phyloP scores from a whole-genome alignment of 1,140 invertebrate species.

The Hylyphantes graminicola region DNA sequence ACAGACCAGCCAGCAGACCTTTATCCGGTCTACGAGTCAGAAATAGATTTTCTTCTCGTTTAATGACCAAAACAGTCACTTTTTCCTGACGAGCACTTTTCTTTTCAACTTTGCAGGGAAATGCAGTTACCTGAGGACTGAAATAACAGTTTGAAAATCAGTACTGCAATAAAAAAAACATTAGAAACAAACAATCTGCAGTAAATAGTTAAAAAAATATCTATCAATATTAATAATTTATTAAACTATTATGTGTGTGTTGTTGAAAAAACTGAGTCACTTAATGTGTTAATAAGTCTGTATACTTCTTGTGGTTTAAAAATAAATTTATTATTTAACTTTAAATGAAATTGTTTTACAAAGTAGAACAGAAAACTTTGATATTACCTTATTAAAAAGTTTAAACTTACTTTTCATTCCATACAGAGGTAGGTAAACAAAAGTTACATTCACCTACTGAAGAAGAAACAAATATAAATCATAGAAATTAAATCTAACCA shows the following conservation, averaged over 20 bases:
- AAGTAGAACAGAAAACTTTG: background rate
- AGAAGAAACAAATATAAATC: background rate
- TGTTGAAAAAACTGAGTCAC: no score
- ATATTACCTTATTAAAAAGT: background rate
- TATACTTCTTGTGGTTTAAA: no score
- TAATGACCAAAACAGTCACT: constrained; percentile 30
- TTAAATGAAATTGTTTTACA: no score
- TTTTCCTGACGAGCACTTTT: constrained; percentile 35
- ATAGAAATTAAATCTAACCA: background rate
- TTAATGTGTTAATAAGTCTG: no score
- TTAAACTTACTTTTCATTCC: constrained; percentile 36
- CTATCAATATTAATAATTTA: no score
- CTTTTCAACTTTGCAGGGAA: constrained; percentile 36
- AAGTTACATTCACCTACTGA: constrained; percentile 13
- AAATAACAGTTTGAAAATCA: background rate
- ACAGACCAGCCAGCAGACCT: constrained; percentile 41
- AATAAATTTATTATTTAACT: no score
- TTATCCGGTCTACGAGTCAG: constrained; percentile 33
- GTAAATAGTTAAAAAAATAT: no score
- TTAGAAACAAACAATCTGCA: no score
- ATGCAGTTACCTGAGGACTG: constrained; percentile 38
- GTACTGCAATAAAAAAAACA: no score
- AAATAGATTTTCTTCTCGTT: constrained; percentile 20
- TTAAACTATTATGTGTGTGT: no score
- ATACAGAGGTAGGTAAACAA: constrained; percentile 24